These are phyloP conservation scores for Bombylius discolor DNA, from an alignment of 2,888 invertebrate genomes.

Conservation along the genomic window DNA sequence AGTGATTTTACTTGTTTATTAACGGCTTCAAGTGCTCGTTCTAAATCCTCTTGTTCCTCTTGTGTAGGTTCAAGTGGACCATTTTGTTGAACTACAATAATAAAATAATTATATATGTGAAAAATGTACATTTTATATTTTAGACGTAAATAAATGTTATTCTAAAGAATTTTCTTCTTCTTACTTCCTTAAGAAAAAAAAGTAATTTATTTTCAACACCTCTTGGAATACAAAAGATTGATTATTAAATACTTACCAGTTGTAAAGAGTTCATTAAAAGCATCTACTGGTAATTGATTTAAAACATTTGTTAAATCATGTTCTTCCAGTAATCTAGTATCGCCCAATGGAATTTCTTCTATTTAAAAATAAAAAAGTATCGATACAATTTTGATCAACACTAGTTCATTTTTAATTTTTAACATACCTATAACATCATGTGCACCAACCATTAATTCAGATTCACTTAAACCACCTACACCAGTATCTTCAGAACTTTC, in stretches of 20 bases:
- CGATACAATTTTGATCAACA: background rate
- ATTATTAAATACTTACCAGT: constrained; percentile 40
- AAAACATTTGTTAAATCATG: constrained; percentile 66
- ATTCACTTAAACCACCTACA: constrained; percentile 46
- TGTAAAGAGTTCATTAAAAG: constrained; percentile 69
- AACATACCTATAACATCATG: constrained; percentile 33
- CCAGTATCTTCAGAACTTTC: constrained; percentile 50
- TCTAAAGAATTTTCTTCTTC: no score
- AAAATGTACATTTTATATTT: background rate
- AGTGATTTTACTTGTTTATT: constrained; percentile 59
- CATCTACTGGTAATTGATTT: constrained; percentile 65
- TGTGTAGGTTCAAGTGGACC: constrained; percentile 57
- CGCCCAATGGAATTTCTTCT: constrained; percentile 43
- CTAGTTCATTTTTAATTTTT: background rate
- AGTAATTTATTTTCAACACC: no score
- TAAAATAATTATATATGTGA: background rate
- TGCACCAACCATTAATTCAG: constrained; percentile 42
- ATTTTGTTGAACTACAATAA: constrained; percentile 46
- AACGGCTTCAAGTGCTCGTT: constrained; percentile 68
- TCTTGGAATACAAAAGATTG: no score
- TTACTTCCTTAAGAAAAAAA: no score
- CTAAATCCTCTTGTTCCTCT: constrained; percentile 79
- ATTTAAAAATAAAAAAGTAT: constrained; percentile 5
- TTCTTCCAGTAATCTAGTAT: constrained; percentile 52
- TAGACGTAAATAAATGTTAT: no score